Percentiles rank a stretch among this genome's conserved stretches.
Evolutionary conservation across 1,140 invertebrate genomes (phyloP).

Genomic region (Brachionus koreanus): DNA sequence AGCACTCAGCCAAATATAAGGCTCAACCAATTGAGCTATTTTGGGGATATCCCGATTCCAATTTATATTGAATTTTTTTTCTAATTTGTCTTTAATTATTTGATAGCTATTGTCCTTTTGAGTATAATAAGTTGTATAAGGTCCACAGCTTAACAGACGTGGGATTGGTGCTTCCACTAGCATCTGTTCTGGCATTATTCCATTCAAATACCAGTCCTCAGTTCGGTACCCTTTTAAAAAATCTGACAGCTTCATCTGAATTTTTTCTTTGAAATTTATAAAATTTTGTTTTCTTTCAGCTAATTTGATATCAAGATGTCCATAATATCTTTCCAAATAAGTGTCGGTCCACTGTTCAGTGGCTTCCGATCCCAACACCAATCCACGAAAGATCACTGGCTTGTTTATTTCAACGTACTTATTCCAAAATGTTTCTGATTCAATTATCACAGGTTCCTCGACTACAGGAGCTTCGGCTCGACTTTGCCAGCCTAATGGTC

Average conservation of each 20-base stretch:
- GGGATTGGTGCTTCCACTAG: constrained; percentile 50
- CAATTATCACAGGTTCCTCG: background rate
- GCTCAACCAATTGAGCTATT: constrained; percentile 50
- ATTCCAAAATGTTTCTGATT: constrained; percentile 27
- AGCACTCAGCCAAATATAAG: constrained; percentile 56
- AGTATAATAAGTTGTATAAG: background rate
- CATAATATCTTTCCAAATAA: background rate
- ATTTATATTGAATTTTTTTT: background rate
- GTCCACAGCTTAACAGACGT: background rate
- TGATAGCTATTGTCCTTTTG: background rate
- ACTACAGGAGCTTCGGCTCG: constrained; percentile 17
- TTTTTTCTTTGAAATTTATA: background rate
- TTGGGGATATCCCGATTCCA: constrained; percentile 49
- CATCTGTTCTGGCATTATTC: constrained; percentile 52
- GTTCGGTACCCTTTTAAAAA: constrained; percentile 55
- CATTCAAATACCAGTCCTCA: constrained; percentile 56
- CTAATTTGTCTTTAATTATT: background rate
- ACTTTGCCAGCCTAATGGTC: constrained; percentile 44
- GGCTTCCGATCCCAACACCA: constrained; percentile 9
- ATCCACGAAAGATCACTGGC: background rate
- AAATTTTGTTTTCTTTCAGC: constrained; percentile 18
- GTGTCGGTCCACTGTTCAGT: constrained; percentile 14
- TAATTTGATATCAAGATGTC: constrained; percentile 11
- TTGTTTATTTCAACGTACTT: background rate
- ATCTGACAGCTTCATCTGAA: constrained; percentile 49